Evolutionary conservation across 2,113 vertebrate genomes (phyloP), one percentile per base, ranked within the genome.

Genomic region (Xiphophorus hellerii): DNA sequence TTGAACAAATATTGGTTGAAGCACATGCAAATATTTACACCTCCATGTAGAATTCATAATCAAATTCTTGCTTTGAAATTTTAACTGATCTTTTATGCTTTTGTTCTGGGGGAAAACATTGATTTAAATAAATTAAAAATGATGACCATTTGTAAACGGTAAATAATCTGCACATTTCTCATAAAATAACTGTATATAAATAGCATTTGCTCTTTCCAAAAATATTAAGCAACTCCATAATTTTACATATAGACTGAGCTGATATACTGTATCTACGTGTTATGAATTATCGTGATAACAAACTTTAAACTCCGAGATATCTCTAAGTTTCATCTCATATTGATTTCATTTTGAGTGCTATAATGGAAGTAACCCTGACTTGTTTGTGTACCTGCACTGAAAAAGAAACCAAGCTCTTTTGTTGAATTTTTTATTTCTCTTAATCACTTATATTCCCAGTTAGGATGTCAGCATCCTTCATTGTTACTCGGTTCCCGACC

Each of bases 391-490:
- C 54, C 66, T 31, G 71, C 25, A 48, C 64, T 69, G 29, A 31
- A 22, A 63, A 2, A 69, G 69, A 80, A 68, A 33, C 35, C 6
- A 44, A 33, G 29, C 12, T 25, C 39, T 30, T 54, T 58, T 54
- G 4, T 79, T 88, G 20, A 86, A 82, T 84, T 65, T 78, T 86
- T 82, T 0, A 88, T 77, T 73, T 69, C 4, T 73, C 77, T 70
- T 66, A 85, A 84, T 66, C 70, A 77, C 61, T 74, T 80, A 72
- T 78, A 62, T 51, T 64, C 73, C 12, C 66, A 77, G 66, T 31
- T 73, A 20, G 25, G 58, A 81, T 76, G 76, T 78, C 74, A 42
- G 76, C 74, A 33, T 71, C 35, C 51, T 69, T 78, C 63, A 77
- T 76, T 76, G 37, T 74, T 66, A 28, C 69, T 37, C 25, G 44